Evolutionary conservation across 2,797 vertebrate species (phyloP), one percentile per base, ranked within the genome.

Genomic region (Mus minutoides): DNA sequence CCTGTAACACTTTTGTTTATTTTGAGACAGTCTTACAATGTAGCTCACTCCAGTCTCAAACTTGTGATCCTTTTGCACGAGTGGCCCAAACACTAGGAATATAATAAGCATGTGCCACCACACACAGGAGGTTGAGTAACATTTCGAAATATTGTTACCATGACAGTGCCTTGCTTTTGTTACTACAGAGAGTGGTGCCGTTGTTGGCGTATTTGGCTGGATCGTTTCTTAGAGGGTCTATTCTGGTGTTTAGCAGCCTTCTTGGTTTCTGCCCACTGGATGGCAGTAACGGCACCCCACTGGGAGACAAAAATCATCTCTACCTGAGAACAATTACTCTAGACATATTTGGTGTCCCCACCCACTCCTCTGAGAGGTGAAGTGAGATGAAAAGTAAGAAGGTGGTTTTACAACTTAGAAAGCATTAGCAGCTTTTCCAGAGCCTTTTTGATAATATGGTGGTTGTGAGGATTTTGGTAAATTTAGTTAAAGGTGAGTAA

Each of bases 381-480:
- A 46, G 19, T 76, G 24, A 76, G 29, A 46, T 46, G 29, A 76
- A 76, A 56, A 60, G n/a, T 56, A 60, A 60, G 69, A 88, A 22
- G 29, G 31, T 69, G 46, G 34, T 17, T 56, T 88, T 88, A 22
- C 69, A 83, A 71, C 14, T 88, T 21, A 88, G 83, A 86, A 91
- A 43, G 3, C n/a, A 60, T 76, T 52, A 9, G 54, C 80, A 52
- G 24, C 31, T 60, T 94, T 84, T 67, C 67, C 31, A 88, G 64
- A 95, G 10, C 26, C 12, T 58, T 92, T 94, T 92, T 90, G 69
- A 17, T 94, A 67, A 86, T 14, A n/a, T 52, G 73, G 37, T 69
- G 26, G n/a, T 75, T 91, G n/a, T 6, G 34, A 37, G 26, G 60
- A 76, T 75, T 75, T 93, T 46, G 24, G 0, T 75, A 69, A 26